phyloP scores from a whole-genome alignment of 2,113 vertebrate genomes.

The Calidris pugnax region DNA sequence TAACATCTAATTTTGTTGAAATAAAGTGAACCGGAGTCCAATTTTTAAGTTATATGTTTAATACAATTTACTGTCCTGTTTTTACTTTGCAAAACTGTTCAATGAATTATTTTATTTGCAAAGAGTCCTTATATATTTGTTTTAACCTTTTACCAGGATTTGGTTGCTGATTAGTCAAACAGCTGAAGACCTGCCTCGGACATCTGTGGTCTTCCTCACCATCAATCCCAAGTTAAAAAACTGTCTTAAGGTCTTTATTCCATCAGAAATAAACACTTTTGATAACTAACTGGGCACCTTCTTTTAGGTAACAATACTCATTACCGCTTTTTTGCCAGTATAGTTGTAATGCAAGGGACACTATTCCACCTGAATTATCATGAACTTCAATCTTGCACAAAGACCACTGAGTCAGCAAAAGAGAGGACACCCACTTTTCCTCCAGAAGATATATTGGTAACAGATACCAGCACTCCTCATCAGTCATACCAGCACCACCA shows the following conservation, averaged over 20 bases:
- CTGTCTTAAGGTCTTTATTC: not conserved
- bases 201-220: not conserved
- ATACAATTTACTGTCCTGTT: not conserved
- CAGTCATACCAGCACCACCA: not conserved
- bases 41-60: not conserved
- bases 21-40: not conserved
- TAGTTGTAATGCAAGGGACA: not conserved
- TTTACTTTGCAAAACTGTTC: not conserved
- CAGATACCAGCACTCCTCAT: not conserved
- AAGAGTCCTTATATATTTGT: not conserved
- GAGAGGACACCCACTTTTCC: not conserved
- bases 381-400: not conserved
- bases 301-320: not conserved
- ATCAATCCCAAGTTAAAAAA: not conserved
- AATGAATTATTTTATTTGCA: not conserved
- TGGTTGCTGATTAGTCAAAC: not conserved
- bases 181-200: not conserved
- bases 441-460: not conserved
- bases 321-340: not conserved
- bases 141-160: not conserved
- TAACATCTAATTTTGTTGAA: not conserved
- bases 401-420: not conserved
- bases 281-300: not conserved
- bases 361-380: not conserved
- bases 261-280: not conserved